Evolutionary conservation across 2,888 invertebrate genomes (phyloP), one percentile per base, ranked within the genome.

Genomic region (Conus canariensis): DNA sequence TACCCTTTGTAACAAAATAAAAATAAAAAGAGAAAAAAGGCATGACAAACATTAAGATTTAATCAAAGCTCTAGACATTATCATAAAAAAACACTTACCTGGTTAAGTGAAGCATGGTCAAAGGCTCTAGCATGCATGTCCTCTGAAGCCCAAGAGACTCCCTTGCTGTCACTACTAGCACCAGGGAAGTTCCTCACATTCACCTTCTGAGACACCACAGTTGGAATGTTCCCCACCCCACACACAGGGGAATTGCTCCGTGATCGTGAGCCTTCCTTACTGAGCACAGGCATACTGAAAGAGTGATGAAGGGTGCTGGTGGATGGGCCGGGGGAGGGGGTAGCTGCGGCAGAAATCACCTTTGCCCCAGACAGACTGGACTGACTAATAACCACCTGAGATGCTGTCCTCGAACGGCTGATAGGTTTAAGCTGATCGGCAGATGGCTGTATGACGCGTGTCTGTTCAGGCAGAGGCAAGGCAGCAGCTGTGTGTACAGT

Each of bases 351-450:
- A 19, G 90, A 58, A 16, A 88, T 74, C 14, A 93, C 64, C 86
- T 93, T 93, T 56, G 93, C 91, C 58, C 92, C 93, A 3, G 92
- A 64, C 60, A 93, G 86, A 16, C 92, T 92, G 9, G 92, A 70
- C 87, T 92, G 92, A 88, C 90, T 93, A 56, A 93, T 83, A 77
- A 93, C 87, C 58, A 94, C 87, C 9, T 92, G 91, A 22, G 90
- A 90, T 92, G 91, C 56, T 90, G 91, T 88, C 58, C 60, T 30
- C 14, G 7, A 56, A 59, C 14, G 89, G 16, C 56, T 12, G 67
- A 56, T 19, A 5, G 67, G 12, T 14, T 56, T 25, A 30, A 85
- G 19, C 30, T 82, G 80, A 59, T 67, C 77, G 5, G 77, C n/a
- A 30, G 88, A 77, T 0, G 58, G 58, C 60, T 64, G 60, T 64